phyloP scores from a whole-genome alignment of 2,797 vertebrate species.

The Falco cherrug region DNA sequence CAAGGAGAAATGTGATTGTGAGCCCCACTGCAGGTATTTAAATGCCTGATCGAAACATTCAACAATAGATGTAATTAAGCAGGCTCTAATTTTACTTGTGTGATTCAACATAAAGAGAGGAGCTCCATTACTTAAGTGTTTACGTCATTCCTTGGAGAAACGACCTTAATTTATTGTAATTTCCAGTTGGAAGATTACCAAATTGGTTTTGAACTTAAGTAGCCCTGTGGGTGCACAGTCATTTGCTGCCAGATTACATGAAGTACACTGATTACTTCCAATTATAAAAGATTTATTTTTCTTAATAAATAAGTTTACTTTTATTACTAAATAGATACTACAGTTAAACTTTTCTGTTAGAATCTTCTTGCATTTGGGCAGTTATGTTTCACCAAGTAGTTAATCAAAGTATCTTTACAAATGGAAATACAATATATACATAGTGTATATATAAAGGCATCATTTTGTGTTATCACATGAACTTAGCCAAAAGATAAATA shows the following conservation, averaged over 20 bases:
- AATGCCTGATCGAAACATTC: not conserved
- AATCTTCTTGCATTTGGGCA: not conserved
- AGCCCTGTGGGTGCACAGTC: not conserved
- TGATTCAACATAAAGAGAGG: conserved; percentile 3
- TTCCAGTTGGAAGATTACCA: conserved; percentile 49
- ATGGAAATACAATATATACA: not conserved
- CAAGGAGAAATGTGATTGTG: not conserved
- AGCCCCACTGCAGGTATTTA: not conserved
- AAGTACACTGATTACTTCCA: conserved; percentile 22
- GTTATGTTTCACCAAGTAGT: not conserved
- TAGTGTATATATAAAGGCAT: not conserved
- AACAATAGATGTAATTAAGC: conserved; percentile 30
- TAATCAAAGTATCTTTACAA: not conserved
- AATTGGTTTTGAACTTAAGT: conserved; percentile 43
- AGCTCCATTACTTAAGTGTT: conserved; percentile 38
- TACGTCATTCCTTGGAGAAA: conserved; percentile 48
- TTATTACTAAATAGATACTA: not conserved
- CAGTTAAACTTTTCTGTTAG: not conserved
- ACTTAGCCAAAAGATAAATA: not conserved
- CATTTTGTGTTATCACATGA: not conserved
- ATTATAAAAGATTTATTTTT: conserved; percentile 14
- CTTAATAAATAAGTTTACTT: not conserved
- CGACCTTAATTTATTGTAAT: conserved; percentile 48
- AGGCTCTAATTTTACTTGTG: conserved; percentile 29
- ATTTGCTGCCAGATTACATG: not conserved